Evolutionary conservation across 1,140 invertebrate species (phyloP), one percentile per base, ranked within the genome.

Genomic region (fruit fly (Drosophila melanogaster)): DNA sequence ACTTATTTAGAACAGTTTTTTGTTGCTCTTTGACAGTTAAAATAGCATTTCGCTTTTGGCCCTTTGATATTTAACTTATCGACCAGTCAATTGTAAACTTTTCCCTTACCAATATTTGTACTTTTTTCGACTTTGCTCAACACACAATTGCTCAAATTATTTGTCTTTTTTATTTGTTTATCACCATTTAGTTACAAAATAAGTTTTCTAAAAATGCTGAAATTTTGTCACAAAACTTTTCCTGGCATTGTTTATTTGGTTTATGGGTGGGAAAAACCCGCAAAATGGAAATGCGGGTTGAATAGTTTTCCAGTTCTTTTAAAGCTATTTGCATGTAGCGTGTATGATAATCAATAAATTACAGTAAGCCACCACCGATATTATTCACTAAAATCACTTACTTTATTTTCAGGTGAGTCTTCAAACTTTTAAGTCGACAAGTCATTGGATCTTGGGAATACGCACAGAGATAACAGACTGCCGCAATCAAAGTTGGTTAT

Each of bases 331-430:
- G 11, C 26, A 1, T 26, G 6, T 22, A 22, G 19, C 0, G 8
- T 3, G 7, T 30, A 30, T 30, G 30, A 30, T 38, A 81, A 81
- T 85, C 61, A 67, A 57, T 72, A 67, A 44, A 44, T 74, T 65
- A 61, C 46, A 12, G 59, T 65, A 55, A 15, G 37, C 57, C 41
- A 43, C 49, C 60, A 61, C 61, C 62, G 73, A 80, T 85, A 62
- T 77, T 58, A 70, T 47, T 24, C 41, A 61, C 53, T 10, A 12
- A 5, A 43, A 38, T 73, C 11, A 57, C 12, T 69, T 47, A 8
- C 33, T 56, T 11, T 77, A 56, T 35, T 84, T 81, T 49, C 58
- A 85, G 81, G 81, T 85, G 61, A 58, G 72, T 53, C 44, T 57
- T n/a, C 37, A 40, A 76, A 65, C n/a, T 44, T 65, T 65, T 54